Conservation (phyloP, 2,888 invertebrate species). For the Eucera pruinosa region DNA sequence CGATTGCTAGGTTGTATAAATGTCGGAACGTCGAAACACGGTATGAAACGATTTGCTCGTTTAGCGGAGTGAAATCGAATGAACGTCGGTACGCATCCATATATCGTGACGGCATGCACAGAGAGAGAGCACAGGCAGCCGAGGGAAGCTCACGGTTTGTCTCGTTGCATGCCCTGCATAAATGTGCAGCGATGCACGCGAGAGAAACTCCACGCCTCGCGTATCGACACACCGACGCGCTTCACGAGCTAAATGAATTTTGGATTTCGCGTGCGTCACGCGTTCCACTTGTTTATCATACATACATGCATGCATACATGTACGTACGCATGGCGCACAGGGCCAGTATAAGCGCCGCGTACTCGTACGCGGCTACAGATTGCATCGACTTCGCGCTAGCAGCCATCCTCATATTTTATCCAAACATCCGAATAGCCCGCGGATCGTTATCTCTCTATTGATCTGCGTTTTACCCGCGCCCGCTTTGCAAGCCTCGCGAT, state of each 20-base stretch:
- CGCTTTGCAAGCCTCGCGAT: background rate
- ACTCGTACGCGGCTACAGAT: constrained; percentile 27
- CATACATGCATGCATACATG: background rate
- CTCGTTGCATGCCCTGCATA: constrained; percentile 50
- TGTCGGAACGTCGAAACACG: constrained; percentile 1
- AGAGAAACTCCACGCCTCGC: constrained; percentile 52
- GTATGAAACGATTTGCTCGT: constrained; percentile 52
- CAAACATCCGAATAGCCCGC: constrained; percentile 30
- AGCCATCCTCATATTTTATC: constrained; percentile 61
- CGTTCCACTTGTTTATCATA: constrained; percentile 54
- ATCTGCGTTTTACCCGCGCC: constrained; percentile 8
- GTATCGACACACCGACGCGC: constrained; percentile 46
- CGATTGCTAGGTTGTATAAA: constrained; percentile 15
- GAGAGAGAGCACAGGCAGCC: constrained; percentile 17
- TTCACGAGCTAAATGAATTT: constrained; percentile 62
- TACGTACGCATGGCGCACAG: background rate
- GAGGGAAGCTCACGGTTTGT: constrained; percentile 42
- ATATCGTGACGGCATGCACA: constrained; percentile 18
- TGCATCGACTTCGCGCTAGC: constrained; percentile 34
- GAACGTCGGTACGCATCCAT: constrained; percentile 48
- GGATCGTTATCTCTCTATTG: constrained; percentile 45
- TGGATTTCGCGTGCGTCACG: constrained; percentile 60
- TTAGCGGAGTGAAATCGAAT: constrained; percentile 55
- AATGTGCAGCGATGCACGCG: constrained; percentile 63
- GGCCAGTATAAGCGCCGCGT: background rate